Evolutionary conservation across 2,888 invertebrate species (phyloP).

Genomic region (Caprella mutica): DNA sequence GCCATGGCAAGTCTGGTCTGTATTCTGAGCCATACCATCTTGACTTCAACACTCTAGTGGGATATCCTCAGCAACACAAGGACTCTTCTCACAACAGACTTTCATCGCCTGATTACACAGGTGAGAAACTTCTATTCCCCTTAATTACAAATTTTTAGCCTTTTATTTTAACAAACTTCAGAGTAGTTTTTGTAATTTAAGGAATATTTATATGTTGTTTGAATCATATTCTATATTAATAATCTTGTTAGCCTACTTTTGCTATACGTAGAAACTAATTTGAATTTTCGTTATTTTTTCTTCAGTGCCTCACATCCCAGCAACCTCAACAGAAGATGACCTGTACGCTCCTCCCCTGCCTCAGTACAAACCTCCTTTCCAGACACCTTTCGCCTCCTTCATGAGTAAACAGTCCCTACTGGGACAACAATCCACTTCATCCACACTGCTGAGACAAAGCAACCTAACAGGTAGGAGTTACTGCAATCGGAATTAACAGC

Average conservation of each 20-base stretch:
- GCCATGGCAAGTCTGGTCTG: conserved; percentile 22
- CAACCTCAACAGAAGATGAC: not conserved
- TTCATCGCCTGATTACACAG: conserved; percentile 28
- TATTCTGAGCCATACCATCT: conserved; percentile 29
- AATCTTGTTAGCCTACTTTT: no score
- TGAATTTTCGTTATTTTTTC: no score
- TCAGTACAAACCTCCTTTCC: conserved; percentile 24
- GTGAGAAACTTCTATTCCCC: no score
- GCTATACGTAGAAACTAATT: no score
- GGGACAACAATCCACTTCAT: conserved; percentile 2
- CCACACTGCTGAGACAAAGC: no score
- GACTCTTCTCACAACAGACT: conserved; percentile 18
- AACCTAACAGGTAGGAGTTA: no score
- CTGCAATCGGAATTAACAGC: no score
- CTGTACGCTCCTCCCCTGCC: conserved; percentile 13
- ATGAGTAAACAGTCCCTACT: conserved; percentile 14
- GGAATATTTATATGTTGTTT: no score
- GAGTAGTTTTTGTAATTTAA: no score
- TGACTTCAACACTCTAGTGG: conserved; percentile 22
- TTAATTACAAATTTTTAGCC: no score
- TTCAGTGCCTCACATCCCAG: conserved; percentile 3
- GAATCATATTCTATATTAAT: no score
- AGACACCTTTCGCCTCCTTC: conserved; percentile 27
- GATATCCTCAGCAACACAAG: conserved; percentile 22
- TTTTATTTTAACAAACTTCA: no score